A percentile compares a stretch with the other conserved stretches of the same genome.
Conservation (phyloP, 1,140 invertebrate species). For the Drosophila parabipectinata region DNA sequence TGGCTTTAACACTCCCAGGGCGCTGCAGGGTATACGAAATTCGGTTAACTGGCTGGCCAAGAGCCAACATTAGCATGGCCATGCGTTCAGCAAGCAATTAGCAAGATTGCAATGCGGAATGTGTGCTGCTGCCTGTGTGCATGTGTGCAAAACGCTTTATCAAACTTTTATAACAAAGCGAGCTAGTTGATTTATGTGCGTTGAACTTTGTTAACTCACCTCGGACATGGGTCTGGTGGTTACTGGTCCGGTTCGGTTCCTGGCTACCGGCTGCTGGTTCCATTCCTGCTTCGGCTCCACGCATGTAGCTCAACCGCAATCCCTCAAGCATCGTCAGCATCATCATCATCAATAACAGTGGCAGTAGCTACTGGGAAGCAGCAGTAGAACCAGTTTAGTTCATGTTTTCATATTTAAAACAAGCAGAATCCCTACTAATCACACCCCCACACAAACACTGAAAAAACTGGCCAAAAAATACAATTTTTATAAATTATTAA, state of each 20-base stretch:
- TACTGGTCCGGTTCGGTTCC: neutral
- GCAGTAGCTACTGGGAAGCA: constrained; percentile 13
- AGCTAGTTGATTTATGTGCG: constrained; percentile 76
- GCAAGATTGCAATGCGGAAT: constrained; percentile 75
- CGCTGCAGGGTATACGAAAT: constrained; percentile 20
- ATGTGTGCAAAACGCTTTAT: constrained; percentile 78
- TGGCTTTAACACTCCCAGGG: neutral
- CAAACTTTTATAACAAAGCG: constrained; percentile 80
- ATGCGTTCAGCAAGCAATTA: constrained; percentile 75
- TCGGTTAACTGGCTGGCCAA: constrained; percentile 23
- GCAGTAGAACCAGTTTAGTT: constrained; percentile 38
- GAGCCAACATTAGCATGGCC: constrained; percentile 58
- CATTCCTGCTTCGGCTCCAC: constrained; percentile 16
- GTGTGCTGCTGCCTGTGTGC: constrained; percentile 45
- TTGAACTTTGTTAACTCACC: constrained; percentile 80
- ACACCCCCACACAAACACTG: constrained; percentile 44
- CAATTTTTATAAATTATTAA: neutral
- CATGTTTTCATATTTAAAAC: constrained; percentile 77
- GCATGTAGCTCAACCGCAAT: constrained; percentile 30
- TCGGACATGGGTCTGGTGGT: constrained; percentile 35
- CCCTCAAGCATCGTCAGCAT: constrained; percentile 56
- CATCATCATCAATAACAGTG: constrained; percentile 72
- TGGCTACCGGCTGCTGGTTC: constrained; percentile 1
- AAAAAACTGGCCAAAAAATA: neutral
- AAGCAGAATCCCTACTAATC: constrained; percentile 75